Evolutionary conservation across 2,113 vertebrate genomes (phyloP).

Genomic region (Varanus komodoensis): DNA sequence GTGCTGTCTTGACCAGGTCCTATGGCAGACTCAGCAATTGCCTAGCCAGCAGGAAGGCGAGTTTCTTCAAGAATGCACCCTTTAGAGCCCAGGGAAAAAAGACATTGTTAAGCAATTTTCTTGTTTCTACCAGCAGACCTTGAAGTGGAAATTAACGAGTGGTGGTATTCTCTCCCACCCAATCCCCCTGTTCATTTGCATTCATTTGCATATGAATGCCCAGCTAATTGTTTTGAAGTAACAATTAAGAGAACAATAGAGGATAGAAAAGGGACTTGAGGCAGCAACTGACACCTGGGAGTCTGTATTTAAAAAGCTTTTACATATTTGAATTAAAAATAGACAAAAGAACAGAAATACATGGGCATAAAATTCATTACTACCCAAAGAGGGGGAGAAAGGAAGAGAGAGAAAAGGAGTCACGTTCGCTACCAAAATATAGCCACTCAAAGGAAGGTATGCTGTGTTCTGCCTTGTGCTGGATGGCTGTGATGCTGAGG

Average conservation of each 20-base stretch:
- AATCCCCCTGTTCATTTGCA: slow-evolving; percentile 77
- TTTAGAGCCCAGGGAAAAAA: slow-evolving; percentile 70
- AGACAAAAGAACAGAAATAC: slow-evolving; percentile 75
- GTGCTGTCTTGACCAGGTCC: slow-evolving; percentile 58
- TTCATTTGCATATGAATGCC: slow-evolving; percentile 83
- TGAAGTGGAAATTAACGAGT: slow-evolving; percentile 82
- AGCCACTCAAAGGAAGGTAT: slow-evolving; percentile 36
- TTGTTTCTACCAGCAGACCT: slow-evolving; percentile 77
- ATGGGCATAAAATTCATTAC: slow-evolving; percentile 72
- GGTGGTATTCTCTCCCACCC: slow-evolving; percentile 74
- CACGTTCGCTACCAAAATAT: slow-evolving; percentile 23
- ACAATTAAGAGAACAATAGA: slow-evolving; percentile 86
- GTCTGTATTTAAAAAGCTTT: slow-evolving; percentile 79
- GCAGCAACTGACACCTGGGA: slow-evolving; percentile 83
- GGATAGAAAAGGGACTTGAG: slow-evolving; percentile 78
- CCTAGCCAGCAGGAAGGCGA: slow-evolving; percentile 67
- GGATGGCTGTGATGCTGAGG: slow-evolving; percentile 21
- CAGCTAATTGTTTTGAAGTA: slow-evolving; percentile 85
- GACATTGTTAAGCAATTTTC: slow-evolving; percentile 74
- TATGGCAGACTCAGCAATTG: slow-evolving; percentile 67
- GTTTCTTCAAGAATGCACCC: slow-evolving; percentile 45
- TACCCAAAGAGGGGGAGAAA: slow-evolving; percentile 42
- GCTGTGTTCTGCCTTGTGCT: slow-evolving; percentile 1
- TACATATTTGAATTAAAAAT: slow-evolving; percentile 82
- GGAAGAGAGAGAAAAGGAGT: neutral